phyloP scores from a whole-genome alignment of 64 coral and sea anemone species.

The Exaiptasia diaphana region DNA sequence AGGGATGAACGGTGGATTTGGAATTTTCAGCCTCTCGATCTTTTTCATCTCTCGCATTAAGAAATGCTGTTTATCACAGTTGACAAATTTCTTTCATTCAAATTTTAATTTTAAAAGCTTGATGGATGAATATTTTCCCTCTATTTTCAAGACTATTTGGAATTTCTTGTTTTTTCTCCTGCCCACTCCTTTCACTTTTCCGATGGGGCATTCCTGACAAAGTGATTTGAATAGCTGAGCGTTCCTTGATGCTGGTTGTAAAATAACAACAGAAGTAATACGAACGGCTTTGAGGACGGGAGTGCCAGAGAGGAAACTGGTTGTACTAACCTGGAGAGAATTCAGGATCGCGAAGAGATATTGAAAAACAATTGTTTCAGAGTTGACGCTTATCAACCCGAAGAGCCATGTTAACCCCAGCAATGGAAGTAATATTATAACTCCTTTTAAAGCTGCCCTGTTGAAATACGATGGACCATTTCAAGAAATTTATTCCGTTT shows the following conservation, averaged over 20 bases:
- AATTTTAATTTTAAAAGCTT: no score
- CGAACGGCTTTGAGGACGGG: no score
- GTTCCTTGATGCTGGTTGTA: neutral
- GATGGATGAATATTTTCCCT: neutral
- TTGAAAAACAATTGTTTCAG: slow-evolving; percentile 34
- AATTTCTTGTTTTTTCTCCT: neutral
- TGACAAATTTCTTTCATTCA: no score
- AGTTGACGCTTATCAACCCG: slow-evolving; percentile 25
- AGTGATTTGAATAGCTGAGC: neutral
- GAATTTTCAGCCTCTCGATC: neutral
- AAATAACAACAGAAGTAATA: no score
- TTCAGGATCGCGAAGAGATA: slow-evolving; percentile 50
- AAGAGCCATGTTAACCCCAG: slow-evolving; percentile 45
- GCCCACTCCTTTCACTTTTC: neutral
- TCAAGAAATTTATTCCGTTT: neutral
- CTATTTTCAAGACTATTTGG: neutral
- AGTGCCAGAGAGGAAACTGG: no score
- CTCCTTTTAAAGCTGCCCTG: slow-evolving; percentile 3
- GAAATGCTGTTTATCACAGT: neutral
- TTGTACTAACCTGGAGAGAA: slow-evolving; percentile 39
- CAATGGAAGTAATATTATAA: neutral
- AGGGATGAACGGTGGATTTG: neutral
- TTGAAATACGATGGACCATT: neutral
- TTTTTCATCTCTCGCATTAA: neutral
- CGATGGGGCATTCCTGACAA: neutral